Conservation (phyloP, 2,797 vertebrate genomes). For the Heliangelus exortis region DNA sequence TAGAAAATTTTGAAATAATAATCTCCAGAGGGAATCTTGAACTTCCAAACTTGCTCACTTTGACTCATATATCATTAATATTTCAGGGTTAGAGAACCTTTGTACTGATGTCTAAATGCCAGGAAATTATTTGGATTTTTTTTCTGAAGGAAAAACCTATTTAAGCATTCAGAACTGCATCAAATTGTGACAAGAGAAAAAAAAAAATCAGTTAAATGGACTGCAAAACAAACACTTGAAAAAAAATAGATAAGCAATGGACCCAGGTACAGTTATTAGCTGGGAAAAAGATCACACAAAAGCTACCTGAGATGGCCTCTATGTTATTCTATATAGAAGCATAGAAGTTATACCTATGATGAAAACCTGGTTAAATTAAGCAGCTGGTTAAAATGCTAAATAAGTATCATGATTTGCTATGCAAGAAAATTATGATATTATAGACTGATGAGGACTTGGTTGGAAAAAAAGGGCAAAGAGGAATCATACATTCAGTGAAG, state of each 20-base stretch:
- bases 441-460: neutral
- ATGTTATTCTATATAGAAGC: neutral
- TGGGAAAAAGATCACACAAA: neutral
- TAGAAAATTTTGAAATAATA: constrained; percentile 41
- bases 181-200: constrained; percentile 5
- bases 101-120: constrained; percentile 4
- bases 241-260: neutral
- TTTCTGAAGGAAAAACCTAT: neutral
- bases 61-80: constrained; percentile 10
- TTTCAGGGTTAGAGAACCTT: constrained; percentile 11
- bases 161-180: constrained; percentile 4
- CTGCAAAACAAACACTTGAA: neutral
- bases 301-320: neutral
- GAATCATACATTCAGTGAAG: neutral
- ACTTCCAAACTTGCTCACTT: constrained; percentile 37
- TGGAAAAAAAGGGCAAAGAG: neutral
- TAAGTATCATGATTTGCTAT: neutral
- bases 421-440: neutral
- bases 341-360: neutral
- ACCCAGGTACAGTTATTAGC: neutral
- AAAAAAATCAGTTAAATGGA: neutral
- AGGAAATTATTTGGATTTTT: constrained; percentile 23
- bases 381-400: neutral
- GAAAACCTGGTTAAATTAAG: neutral
- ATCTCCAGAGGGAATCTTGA: constrained; percentile 18